Percentiles rank a stretch among this genome's conserved stretches.
phyloP scores from a whole-genome alignment of 2,797 vertebrate species.

The Squalus acanthias region DNA sequence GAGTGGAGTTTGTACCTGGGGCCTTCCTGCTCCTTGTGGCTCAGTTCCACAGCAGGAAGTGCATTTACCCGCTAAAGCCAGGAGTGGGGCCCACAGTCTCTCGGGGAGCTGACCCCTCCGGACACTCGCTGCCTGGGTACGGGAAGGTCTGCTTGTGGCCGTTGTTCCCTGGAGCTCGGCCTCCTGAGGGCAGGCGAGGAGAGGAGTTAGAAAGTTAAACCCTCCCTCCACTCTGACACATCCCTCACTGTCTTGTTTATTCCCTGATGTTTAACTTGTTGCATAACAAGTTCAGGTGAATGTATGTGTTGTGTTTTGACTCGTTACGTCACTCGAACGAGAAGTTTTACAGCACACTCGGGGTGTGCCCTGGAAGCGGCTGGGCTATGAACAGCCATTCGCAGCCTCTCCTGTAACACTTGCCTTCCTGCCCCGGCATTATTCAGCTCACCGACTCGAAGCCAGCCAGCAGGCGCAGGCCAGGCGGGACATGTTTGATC shows the following conservation, averaged over 20 bases:
- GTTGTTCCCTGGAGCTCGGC: not conserved
- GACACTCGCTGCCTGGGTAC: no score
- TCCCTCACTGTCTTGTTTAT: not conserved
- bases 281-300: conserved; percentile 19
- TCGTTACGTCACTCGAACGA: not conserved
- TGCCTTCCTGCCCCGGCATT: not conserved
- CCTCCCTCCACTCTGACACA: not conserved
- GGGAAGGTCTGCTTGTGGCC: no score
- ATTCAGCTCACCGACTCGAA: not conserved
- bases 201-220: not conserved
- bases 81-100: no score
- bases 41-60: not conserved
- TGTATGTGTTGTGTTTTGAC: not conserved
- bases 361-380: not conserved
- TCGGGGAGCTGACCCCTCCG: no score
- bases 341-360: not conserved
- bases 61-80: not conserved
- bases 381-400: not conserved
- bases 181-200: not conserved
- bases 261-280: conserved; percentile 11
- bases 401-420: no score
- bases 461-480: not conserved
- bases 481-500: not conserved
- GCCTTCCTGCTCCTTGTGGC: no score
- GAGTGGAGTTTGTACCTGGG: no score